Evolutionary conservation across 2,888 invertebrate genomes (phyloP).

Genomic region (Plagodis pulveraria): DNA sequence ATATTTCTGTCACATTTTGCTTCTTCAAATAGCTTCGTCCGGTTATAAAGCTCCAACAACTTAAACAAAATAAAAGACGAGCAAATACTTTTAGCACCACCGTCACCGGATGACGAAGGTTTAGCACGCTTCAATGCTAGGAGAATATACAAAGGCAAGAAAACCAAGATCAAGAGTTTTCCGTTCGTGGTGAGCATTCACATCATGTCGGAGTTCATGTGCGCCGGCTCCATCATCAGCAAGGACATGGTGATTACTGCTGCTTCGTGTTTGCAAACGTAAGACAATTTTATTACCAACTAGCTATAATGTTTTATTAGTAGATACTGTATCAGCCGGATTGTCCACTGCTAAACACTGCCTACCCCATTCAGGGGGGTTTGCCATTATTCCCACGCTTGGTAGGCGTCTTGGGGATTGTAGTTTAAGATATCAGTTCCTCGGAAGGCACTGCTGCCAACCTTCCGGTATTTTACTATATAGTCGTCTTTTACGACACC

Average conservation of each 20-base stretch:
- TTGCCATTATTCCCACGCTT: too few relatives aligned
- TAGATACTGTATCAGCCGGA: too few relatives aligned
- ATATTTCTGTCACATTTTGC: too few relatives aligned
- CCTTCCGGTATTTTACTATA: too few relatives aligned
- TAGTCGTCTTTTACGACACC: too few relatives aligned
- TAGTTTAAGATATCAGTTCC: too few relatives aligned
- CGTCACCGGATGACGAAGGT: conserved; percentile 18
- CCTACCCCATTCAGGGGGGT: too few relatives aligned
- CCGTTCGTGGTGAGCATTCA: conserved; percentile 55
- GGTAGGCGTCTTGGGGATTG: too few relatives aligned
- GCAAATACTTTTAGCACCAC: conserved; percentile 14
- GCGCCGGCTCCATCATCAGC: conserved; percentile 52
- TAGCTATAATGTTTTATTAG: too few relatives aligned
- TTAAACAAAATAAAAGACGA: not conserved
- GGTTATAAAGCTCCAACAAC: not conserved
- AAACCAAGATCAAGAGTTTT: conserved; percentile 35
- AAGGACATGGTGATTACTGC: conserved; percentile 52
- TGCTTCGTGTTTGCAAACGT: conserved; percentile 57
- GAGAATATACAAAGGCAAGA: conserved; percentile 43
- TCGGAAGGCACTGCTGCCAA: too few relatives aligned
- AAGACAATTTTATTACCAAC: conserved; percentile 26
- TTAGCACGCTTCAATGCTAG: conserved; percentile 28
- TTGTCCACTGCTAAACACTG: too few relatives aligned
- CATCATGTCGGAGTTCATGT: conserved; percentile 41
- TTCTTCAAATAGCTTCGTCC: too few relatives aligned